phyloP scores from a whole-genome alignment of 2,113 vertebrate species.

The Ophthalmolycus amberensis region DNA sequence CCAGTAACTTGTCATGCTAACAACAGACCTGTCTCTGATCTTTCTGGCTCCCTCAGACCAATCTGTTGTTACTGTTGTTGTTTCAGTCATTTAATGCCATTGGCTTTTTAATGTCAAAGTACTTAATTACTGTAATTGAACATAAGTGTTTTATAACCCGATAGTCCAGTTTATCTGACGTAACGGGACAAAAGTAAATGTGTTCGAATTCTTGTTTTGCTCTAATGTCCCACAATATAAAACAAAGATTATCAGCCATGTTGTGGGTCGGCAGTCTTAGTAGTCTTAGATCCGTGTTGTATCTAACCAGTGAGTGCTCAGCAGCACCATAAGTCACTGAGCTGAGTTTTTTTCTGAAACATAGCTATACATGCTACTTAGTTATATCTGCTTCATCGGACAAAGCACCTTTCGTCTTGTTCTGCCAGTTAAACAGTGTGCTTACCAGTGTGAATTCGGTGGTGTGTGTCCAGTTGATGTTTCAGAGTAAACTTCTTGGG shows the following conservation, averaged over 20 bases:
- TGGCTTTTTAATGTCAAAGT: not conserved
- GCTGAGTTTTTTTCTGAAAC: not conserved
- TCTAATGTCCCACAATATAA: not conserved
- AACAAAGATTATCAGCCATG: not conserved
- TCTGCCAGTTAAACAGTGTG: not conserved
- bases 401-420: not conserved
- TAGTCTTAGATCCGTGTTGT: not conserved
- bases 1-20: too few species aligned
- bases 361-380: not conserved
- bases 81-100: not conserved
- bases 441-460: conserved; percentile 88
- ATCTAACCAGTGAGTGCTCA: not conserved
- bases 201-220: not conserved
- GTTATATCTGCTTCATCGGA: not conserved
- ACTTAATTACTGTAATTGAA: not conserved
- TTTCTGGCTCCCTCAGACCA: not conserved
- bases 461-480: conserved; percentile 90
- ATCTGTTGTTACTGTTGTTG: not conserved
- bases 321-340: not conserved
- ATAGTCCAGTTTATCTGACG: not conserved
- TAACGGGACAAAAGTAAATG: not conserved
- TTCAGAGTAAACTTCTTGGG: conserved; percentile 89
- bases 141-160: not conserved
- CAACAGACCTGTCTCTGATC: not conserved
- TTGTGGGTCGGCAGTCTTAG: not conserved